Base-by-base conservation (phyloP, 2,888 invertebrate species). In the Epinotia bilunana region DNA sequence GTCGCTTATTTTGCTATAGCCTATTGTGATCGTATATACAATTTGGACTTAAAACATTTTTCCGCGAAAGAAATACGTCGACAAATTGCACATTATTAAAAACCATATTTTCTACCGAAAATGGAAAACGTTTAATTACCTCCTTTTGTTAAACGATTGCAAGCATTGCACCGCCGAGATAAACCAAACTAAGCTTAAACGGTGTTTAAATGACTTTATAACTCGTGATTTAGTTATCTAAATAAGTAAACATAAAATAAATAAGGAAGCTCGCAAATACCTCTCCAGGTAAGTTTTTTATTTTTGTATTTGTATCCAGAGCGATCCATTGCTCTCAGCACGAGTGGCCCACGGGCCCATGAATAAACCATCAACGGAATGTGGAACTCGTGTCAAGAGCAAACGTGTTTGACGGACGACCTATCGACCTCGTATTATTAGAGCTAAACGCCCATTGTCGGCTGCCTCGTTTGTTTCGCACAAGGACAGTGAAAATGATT, bases 291-390 rank as follows among this genome's bases (percentile, higher is more conserved):
- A 23, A 53, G 46, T 46, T 53, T 53, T 74, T 63, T 64, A 67
- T 61, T 65, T 63, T 74, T 71, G 70, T 74, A 65, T 64, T 58
- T 65, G 63, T 74, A 74, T 75, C 61, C 57, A 67, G 81, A 82
- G 80, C 82, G 82, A 83, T 84, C 84, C 82, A 82, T 84, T 83
- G 83, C 86, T 84, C 85, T 87, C 82, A 63, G 60, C 60, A 64
- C 55, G 61, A 77, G 73, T 71, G 67, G 73, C 69, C 74, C 76
- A 71, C 76, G 68, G 79, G 80, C 80, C 83, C 80, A 90, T 90
- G 90, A 89, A 90, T 90, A 89, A 90, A 90, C 88, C 90, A 90
- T 89, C 78, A 81, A 77, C 78, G 80, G 87, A 88, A 90, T 90
- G 90, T 88, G 88, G 88, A 87, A 85, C 87, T 86, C 88, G 80